Conservation (phyloP, 2,888 invertebrate species). For the Apoda limacodes region DNA sequence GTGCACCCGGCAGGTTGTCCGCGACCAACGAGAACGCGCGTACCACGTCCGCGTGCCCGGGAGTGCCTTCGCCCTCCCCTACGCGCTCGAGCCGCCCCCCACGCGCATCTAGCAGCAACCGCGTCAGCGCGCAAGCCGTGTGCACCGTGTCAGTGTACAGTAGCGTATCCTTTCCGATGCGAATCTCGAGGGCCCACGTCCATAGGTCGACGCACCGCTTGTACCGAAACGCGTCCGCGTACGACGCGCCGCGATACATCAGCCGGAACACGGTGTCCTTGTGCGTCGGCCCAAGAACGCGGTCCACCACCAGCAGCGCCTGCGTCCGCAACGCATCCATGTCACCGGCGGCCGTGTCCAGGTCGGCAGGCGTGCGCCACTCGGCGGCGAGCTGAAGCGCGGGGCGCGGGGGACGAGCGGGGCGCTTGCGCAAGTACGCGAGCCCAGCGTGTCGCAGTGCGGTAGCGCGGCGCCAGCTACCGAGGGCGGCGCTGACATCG, state of each 20-base stretch:
- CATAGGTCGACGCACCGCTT: slow-evolving; percentile 90
- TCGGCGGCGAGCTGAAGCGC: slow-evolving; percentile 75
- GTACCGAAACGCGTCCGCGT: slow-evolving; percentile 79
- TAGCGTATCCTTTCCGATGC: slow-evolving; percentile 83
- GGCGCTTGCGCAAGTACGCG: slow-evolving; percentile 50
- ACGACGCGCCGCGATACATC: slow-evolving; percentile 79
- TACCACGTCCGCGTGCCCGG: slow-evolving; percentile 75
- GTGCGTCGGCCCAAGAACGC: slow-evolving; percentile 87
- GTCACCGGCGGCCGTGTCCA: slow-evolving; percentile 80
- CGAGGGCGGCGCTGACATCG: slow-evolving; percentile 77
- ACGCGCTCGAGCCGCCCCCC: slow-evolving; percentile 66
- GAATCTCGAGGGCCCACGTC: slow-evolving; percentile 83
- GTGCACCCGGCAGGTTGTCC: slow-evolving; percentile 66
- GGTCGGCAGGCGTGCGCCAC: slow-evolving; percentile 78
- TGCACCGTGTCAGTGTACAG: slow-evolving; percentile 85
- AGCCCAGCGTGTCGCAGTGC: slow-evolving; percentile 23
- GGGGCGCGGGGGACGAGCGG: slow-evolving; percentile 74
- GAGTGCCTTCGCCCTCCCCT: slow-evolving; percentile 48
- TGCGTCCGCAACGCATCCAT: slow-evolving; percentile 89
- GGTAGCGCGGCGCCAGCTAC: slow-evolving; percentile 84
- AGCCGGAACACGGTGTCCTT: slow-evolving; percentile 87
- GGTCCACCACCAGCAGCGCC: slow-evolving; percentile 87
- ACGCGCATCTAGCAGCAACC: slow-evolving; percentile 82
- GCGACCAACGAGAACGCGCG: slow-evolving; percentile 77
- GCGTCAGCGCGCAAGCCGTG: slow-evolving; percentile 86